Conservation (phyloP, 2,888 invertebrate genomes). For the Pandemis corylana region DNA sequence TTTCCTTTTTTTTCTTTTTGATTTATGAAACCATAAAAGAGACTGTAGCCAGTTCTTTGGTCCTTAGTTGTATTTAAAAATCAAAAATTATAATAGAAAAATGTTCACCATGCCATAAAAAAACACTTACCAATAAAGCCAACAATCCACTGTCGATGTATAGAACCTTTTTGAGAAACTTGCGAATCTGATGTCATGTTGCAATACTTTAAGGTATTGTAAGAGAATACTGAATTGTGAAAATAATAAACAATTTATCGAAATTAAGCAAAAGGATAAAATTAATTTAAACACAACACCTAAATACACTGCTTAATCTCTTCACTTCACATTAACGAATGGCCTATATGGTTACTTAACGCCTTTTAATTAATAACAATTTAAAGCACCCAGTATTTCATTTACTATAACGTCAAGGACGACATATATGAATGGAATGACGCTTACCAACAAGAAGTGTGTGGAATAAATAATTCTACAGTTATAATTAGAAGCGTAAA, state of each 20-base stretch:
- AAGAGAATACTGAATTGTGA: background rate
- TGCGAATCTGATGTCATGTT: slow-evolving; percentile 9
- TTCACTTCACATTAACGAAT: background rate
- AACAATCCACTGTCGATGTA: slow-evolving; percentile 33
- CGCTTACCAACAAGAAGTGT: background rate
- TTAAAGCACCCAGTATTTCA: slow-evolving; percentile 8
- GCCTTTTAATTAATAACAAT: slow-evolving; percentile 1
- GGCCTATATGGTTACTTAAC: background rate
- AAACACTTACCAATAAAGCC: slow-evolving; percentile 26
- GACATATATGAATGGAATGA: slow-evolving; percentile 22
- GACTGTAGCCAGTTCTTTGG: no score
- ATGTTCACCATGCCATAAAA: no score
- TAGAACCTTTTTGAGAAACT: slow-evolving; percentile 10
- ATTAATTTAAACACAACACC: background rate
- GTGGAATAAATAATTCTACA: background rate
- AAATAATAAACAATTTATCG: background rate
- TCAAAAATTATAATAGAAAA: no score
- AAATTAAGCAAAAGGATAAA: background rate
- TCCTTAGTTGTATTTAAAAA: no score
- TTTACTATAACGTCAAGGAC: background rate
- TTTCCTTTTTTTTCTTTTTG: no score
- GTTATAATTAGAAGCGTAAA: slow-evolving; percentile 20
- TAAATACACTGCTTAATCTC: background rate
- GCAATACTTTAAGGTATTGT: background rate
- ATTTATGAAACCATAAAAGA: no score